These are phyloP conservation scores for Xylocopa sonorina DNA, from an alignment of 1,140 invertebrate genomes.

Conservation along the genomic window DNA sequence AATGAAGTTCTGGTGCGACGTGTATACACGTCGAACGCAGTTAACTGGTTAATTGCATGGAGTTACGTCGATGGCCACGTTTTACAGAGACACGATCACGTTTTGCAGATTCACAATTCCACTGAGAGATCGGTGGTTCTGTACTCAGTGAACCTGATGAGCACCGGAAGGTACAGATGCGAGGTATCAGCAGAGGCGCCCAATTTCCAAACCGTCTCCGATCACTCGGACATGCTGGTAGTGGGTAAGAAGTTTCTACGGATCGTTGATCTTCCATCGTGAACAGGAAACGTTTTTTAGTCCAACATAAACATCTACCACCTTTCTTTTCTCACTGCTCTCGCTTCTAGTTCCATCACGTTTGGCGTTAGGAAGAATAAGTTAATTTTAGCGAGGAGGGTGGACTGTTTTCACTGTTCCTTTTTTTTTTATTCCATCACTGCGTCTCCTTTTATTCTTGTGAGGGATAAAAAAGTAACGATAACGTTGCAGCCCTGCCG, in stretches of 20 bases:
- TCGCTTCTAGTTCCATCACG: not conserved
- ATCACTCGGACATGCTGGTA: conserved; percentile 89
- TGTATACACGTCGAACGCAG: too few species aligned
- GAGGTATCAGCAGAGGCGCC: conserved; percentile 93
- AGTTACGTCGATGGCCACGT: conserved; percentile 31
- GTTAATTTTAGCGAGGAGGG: not conserved
- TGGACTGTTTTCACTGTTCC: not conserved
- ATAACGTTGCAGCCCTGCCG: conserved; percentile 83
- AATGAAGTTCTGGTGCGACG: too few species aligned
- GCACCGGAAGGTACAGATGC: conserved; percentile 90
- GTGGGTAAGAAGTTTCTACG: conserved; percentile 84
- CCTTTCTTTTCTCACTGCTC: too few species aligned
- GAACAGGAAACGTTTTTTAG: not conserved
- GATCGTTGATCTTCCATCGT: not conserved
- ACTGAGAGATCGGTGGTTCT: conserved; percentile 89
- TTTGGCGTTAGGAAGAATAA: not conserved
- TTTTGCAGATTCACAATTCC: conserved; percentile 87
- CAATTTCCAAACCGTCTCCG: conserved; percentile 89
- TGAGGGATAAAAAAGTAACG: not conserved
- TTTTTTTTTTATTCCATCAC: not conserved
- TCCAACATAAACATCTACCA: not conserved
- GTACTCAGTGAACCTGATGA: conserved; percentile 88
- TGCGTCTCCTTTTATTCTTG: not conserved
- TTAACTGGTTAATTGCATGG: conserved; percentile 9
- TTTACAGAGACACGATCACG: not conserved